Evolutionary conservation across 2,113 vertebrate species (phyloP), one percentile per base, ranked within the genome.

Genomic region (Tamias sibiricus): DNA sequence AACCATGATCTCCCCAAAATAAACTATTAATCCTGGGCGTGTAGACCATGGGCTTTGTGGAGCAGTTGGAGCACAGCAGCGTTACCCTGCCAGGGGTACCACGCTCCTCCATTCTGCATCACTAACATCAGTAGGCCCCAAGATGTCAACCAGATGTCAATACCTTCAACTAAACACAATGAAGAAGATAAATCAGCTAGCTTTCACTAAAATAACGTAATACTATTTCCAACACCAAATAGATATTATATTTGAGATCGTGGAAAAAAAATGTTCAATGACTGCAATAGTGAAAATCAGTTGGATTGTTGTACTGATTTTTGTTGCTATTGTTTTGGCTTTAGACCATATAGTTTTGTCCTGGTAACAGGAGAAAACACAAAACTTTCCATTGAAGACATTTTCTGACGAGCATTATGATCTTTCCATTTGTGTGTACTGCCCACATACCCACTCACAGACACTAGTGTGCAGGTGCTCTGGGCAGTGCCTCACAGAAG

Each of bases 111-210:
- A n/a, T 95, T 40, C n/a, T 19, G 13, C 32, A 93, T 76, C 71
- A 59, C 57, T 93, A 94, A 93, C 37, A 79, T 66, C 28, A 90
- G 35, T 49, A 76, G 82, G 49, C 69, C 86, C 71, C 42, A 86
- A 86, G 75, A 96, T 49, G 44, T 42, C 77, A 91, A 71, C 40
- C 88, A 91, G 88, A 96, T 59, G 69, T 94, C 79, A 93, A 47
- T 75, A 62, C 47, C n/a, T 85, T 52, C 24, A 86, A 89, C 57
- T 84, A 97, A 96, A 71, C 68, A 37, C n/a, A 94, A 82, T 66
- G 40, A 93, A 81, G 79, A 88, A 64, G 49, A 44, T 79, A 75
- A 90, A 95, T 66, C 35, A 76, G 47, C 42, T 62, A 91, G 82
- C 69, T 88, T 69, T 37, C 57, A 57, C 32, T 90, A 96, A 87